Evolutionary conservation across 1,140 invertebrate species (phyloP).

Genomic region (Arion vulgaris): DNA sequence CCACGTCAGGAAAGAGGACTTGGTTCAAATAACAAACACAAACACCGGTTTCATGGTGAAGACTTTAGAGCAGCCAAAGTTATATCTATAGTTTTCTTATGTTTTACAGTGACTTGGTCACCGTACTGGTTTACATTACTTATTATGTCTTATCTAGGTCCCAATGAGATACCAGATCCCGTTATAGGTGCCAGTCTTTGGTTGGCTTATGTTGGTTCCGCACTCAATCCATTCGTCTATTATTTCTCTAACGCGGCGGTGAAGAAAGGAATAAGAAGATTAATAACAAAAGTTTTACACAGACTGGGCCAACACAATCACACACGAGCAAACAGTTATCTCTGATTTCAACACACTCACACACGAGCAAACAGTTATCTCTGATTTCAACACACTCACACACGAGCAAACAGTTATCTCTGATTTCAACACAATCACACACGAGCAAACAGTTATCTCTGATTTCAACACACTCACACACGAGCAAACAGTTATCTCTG

Average conservation of each 20-base stretch:
- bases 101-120: constrained; percentile 11
- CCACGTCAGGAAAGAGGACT: not conserved
- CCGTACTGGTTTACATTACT: constrained; percentile 28
- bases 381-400: too few species aligned
- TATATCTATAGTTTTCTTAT: constrained; percentile 13
- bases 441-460: too few species aligned
- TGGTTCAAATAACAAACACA: not conserved
- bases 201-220: constrained; percentile 19
- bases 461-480: too few species aligned
- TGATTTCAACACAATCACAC: too few species aligned
- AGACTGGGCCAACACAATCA: constrained; percentile 3
- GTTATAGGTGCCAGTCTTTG: not conserved
- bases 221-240: constrained; percentile 32
- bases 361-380: too few species aligned
- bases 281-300: constrained; percentile 5
- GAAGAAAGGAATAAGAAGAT: constrained; percentile 26
- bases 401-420: too few species aligned
- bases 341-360: too few species aligned
- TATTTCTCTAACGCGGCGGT: constrained; percentile 24
- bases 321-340: not conserved
- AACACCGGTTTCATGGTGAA: constrained; percentile 7
- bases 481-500: too few species aligned
- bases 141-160: constrained; percentile 24
- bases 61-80: constrained; percentile 18
- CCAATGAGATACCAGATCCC: constrained; percentile 11